Evolutionary conservation across 2,113 vertebrate species (phyloP), one percentile per base, ranked within the genome.

Genomic region (Dromaius novaehollandiae): DNA sequence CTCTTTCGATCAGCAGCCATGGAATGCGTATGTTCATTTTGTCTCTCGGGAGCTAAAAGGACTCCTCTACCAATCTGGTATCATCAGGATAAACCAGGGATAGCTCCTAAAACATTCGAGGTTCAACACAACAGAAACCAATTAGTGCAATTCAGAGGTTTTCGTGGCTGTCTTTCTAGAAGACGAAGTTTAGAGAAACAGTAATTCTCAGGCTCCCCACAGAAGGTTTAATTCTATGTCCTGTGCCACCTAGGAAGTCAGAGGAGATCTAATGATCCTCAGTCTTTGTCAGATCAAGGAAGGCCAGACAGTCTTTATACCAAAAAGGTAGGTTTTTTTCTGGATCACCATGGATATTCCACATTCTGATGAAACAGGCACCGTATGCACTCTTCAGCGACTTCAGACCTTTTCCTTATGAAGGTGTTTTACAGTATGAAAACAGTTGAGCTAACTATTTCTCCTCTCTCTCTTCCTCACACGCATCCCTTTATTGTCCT

Each of bases 401-500:
- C 46, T 71, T 13, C 36, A 70, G 79, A 40, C 36, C 34, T 78
- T 95, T 93, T 92, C 73, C 26, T 94, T 63, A 83, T 81, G 79
- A 60, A 94, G 88, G 73, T 89, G 69, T 75, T 91, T 64, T 76
- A 70, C 7, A 0, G n/a, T 7, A 20, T 34, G 68, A 2, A 4
- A 30, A 90, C 76, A 15, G 40, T 22, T 19, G 5, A 91, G 86
- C 83, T 93, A 60, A 58, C 66, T 7, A 80, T 92, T 22, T 0
- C 44, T 68, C 73, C 0, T 95, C 92, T 95, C 90, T 95, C 34
- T 61, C 86, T 97, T 95, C 95, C 92, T 91, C 95, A 81, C 92
- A 48, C 89, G 94, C 93, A 96, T 94, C 92, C 93, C 96, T 86
- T 92, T 93, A 93, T 94, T 97, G 95, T 96, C 95, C 87, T 73